Evolutionary conservation across 1,140 invertebrate species (phyloP), one percentile per base, ranked within the genome.

Genomic region (Eriocheir sinensis): DNA sequence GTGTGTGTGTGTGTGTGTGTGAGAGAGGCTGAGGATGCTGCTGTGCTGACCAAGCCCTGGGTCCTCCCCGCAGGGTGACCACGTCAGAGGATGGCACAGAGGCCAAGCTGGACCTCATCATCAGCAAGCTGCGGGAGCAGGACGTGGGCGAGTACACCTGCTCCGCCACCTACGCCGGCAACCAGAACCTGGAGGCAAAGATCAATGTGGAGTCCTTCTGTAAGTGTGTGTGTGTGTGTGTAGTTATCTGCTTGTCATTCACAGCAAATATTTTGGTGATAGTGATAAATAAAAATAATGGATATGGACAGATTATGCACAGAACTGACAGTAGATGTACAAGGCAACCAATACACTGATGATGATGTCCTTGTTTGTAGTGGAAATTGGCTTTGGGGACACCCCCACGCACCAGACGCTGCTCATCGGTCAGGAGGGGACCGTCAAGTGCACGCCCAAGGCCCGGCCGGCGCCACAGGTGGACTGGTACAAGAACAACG

Each of bases 81-180:
- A 95, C 92, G 38, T 89, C 83, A 6, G 92, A 95, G 89, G 95
- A 93, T n/a, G 94, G 86, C n/a, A 92, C 89, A 17, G 27, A 92
- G 8, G 98, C 96, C 95, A 97, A 97, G 85, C 97, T 98, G 93
- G 97, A 98, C 83, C 97, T 99, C 40, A 98, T 98, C 96, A 98
- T 99, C 96, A 97, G 97, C 81, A 97, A 97, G 41, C 97, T 99
- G 91, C 97, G 98, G 79, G 98, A 98, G 93, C 97, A 98, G 60
- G 98, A 99, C 97, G 98, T 98, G 83, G 98, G 98, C 80, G 97
- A 97, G 93, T 99, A 99, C 97, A 98, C 98, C 80, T 99, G 99
- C 96, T 97, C 97, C 40, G 98, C 98, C 12, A 98, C 97, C 92
- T 99, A 98, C 96, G 98, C 98, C 30, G 97, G 93, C 83, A 96